Base-by-base conservation (phyloP, 2,113 vertebrate species). In the Melanotaenia duboulayi region DNA sequence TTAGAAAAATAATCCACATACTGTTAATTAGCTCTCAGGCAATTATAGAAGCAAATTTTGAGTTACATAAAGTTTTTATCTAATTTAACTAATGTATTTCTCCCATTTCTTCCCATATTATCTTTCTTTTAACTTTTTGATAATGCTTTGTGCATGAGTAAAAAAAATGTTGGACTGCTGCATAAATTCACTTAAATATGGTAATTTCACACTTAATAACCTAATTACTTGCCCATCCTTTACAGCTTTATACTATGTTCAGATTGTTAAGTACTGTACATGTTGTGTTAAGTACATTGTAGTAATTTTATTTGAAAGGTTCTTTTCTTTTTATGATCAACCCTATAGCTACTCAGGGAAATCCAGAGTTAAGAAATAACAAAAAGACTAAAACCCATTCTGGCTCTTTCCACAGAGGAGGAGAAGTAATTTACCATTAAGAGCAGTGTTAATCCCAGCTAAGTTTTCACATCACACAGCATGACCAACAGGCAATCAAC, bases 1-100 rank as follows among this genome's bases (percentile, higher is more conserved):
- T 60, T 63, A 76, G 37, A 57, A 60, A 68, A 61, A 67, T 44
- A 65, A 76, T 52, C 50, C 32, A 52, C 42, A 52, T 8, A 9
- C 44, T 63, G 50, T 59, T 73, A 61, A 76, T 80, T 51, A 83
- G 51, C 52, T 49, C 42, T 7, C 40, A 32, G 35, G 63, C 39
- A 60, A 67, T 67, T 24, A 63, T 17, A 51, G 25, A 61, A 24
- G 49, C 40, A 60, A 20, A 44, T 40, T n/a, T 57, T 25, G 12
- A 0, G 24, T 71, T 51, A 24, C 39, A 56, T 42, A 37, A 51
- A 51, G 1, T 3, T 51, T 20, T 65, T 74, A 14, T 4, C 28
- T 32, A 35, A 35, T 35, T 19, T 24, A 64, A 52, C 14, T 20
- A 11, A 16, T 51, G 46, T n/a, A 28, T 46, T 48, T 61, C 44